Percentiles rank a stretch among this genome's conserved stretches.
These are phyloP conservation scores for Felis catus DNA, from an alignment of 2,113 vertebrate species.

Conservation along the genomic window DNA sequence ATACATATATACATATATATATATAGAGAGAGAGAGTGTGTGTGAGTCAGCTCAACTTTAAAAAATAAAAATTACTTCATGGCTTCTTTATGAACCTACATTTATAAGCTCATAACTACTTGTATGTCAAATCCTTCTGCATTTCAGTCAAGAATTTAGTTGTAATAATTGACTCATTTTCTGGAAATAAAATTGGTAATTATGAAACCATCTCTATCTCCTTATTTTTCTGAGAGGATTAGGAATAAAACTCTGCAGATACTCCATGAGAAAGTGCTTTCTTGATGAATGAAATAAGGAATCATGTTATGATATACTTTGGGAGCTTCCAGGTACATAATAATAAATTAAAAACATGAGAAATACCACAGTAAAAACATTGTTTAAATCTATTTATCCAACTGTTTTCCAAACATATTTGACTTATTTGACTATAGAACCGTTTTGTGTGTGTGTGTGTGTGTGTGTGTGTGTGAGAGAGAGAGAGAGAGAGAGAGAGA, in stretches of 20 bases:
- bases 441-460: neutral
- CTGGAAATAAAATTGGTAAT: slow-evolving; percentile 45
- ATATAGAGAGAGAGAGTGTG: neutral
- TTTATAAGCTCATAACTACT: neutral
- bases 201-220: neutral
- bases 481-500: too few species aligned
- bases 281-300: slow-evolving; percentile 35
- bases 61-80: slow-evolving; percentile 55
- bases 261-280: neutral
- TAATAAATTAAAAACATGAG: neutral
- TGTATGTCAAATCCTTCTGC: neutral
- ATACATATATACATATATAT: neutral
- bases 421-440: neutral
- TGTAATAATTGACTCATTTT: neutral
- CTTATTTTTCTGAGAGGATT: neutral
- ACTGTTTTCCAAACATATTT: neutral
- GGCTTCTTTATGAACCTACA: slow-evolving; percentile 9
- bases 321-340: neutral
- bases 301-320: neutral
- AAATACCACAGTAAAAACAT: neutral
- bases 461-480: neutral
- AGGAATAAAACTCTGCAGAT: neutral
- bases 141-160: neutral
- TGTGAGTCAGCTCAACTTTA: slow-evolving; percentile 7
- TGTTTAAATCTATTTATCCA: neutral